Evolutionary conservation across 2,113 vertebrate genomes (phyloP).

Genomic region (Rhipidura dahli): DNA sequence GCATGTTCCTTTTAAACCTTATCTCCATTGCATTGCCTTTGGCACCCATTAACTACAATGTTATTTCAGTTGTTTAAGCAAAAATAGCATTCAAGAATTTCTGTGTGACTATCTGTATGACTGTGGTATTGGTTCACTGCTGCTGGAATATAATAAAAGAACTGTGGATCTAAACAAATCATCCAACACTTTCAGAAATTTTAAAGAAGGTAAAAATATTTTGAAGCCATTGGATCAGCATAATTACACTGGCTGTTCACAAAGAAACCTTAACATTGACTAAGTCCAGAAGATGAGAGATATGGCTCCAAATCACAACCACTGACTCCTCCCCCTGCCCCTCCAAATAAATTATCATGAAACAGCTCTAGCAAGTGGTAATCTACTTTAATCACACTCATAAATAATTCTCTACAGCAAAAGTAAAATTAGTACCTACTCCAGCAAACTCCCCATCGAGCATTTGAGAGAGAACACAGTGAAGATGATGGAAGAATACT

Average conservation of each 20-base stretch:
- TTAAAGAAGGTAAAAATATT: not conserved
- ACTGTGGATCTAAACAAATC: not conserved
- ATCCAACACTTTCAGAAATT: not conserved
- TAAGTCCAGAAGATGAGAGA: not conserved
- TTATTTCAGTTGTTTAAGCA: not conserved
- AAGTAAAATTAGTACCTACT: conserved; percentile 72
- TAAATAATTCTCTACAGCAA: not conserved
- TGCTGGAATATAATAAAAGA: not conserved
- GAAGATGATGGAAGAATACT: conserved; percentile 78
- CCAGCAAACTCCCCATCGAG: conserved; percentile 89
- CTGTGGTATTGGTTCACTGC: not conserved
- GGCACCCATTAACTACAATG: not conserved
- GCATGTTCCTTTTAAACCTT: not conserved
- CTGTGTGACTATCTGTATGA: not conserved
- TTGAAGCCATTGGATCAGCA: not conserved
- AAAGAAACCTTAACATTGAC: not conserved
- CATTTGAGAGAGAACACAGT: conserved; percentile 75
- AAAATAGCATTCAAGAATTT: not conserved
- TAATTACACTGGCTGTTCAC: not conserved
- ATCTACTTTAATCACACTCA: not conserved
- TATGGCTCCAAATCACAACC: not conserved
- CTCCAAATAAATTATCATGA: not conserved
- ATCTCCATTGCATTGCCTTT: not conserved
- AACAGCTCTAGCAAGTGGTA: not conserved
- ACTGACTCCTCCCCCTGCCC: rapidly evolving